phyloP scores from a whole-genome alignment of 1,140 invertebrate genomes.

The Plutomurus gul region DNA sequence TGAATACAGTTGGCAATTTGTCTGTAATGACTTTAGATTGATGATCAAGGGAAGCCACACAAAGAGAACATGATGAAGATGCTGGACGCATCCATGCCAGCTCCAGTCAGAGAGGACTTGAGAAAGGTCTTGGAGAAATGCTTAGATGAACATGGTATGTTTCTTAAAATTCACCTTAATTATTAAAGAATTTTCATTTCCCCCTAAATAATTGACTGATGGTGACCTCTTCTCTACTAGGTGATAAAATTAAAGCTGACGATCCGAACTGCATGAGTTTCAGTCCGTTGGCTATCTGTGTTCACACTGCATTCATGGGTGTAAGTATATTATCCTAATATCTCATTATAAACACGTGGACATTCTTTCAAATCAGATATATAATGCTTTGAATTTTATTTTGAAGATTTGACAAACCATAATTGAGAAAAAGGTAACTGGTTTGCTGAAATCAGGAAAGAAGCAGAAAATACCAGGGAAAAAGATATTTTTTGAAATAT shows the following conservation, averaged over 20 bases:
- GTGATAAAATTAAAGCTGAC: neutral
- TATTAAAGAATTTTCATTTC: neutral
- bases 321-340: no score
- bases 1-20: neutral
- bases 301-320: neutral
- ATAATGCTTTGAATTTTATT: no score
- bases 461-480: no score
- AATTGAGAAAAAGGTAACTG: no score
- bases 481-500: no score
- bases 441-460: no score
- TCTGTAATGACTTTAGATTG: conserved; percentile 5
- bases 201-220: neutral
- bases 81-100: conserved; percentile 30
- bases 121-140: conserved; percentile 39
- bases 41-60: conserved; percentile 45
- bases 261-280: neutral
- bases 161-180: neutral
- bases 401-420: no score
- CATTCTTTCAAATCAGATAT: no score
- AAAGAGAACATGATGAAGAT: conserved; percentile 46
- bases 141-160: conserved; percentile 29
- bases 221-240: no score
- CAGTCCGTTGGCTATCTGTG: neutral
- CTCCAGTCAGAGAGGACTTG: conserved; percentile 7
- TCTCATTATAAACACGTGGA: no score